Evolutionary conservation across 1,140 invertebrate species (phyloP), one percentile per base, ranked within the genome.

Genomic region (Lordiphosa collinella): DNA sequence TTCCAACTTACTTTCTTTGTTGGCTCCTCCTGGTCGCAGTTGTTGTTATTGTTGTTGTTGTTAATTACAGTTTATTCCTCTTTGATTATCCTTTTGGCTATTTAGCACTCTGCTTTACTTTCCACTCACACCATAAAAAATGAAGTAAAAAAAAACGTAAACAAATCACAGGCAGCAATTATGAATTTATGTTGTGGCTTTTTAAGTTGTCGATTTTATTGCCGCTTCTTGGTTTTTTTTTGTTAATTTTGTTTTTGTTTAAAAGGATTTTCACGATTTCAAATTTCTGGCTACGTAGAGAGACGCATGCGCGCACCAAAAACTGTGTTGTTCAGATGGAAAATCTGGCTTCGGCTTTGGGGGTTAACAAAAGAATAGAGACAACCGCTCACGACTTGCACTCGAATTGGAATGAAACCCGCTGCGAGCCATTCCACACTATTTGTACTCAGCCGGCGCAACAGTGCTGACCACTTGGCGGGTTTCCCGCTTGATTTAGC

Each of bases 1-100:
- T 82, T 46, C 72, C 25, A 44, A 82, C 76, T 82, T 82, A 82
- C 76, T 82, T 82, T 84, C 76, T 82, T 82, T 79, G 57, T 61
- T 49, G 55, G 52, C 50, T 53, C 32, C 55, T 52, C 18, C 48
- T 59, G 32, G 4, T 10, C 1, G 5, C 7, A 51, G 34, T 31
- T 55, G 43, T 18, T 37, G 55, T 32, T 47, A 34, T 9, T 58
- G 14, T 29, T 68, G 44, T 11, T 36, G 34, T 25, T 64, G 51
- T 41, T 63, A 49, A 50, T 51, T 41, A 38, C 31, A 35, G 14
- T 18, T 53, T 50, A 43, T n/a, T 44, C 48, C 41, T 38, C 44
- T 10, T 47, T 54, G 13, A 44, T 63, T 51, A 31, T 61, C 40
- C 22, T 55, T 41, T 51, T 53, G 49, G n/a, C 35, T 57, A 53